Evolutionary conservation across 30 jellyfish, hydroid and myxozoan species (phyloP).

Genomic region (Mastigias papua): DNA sequence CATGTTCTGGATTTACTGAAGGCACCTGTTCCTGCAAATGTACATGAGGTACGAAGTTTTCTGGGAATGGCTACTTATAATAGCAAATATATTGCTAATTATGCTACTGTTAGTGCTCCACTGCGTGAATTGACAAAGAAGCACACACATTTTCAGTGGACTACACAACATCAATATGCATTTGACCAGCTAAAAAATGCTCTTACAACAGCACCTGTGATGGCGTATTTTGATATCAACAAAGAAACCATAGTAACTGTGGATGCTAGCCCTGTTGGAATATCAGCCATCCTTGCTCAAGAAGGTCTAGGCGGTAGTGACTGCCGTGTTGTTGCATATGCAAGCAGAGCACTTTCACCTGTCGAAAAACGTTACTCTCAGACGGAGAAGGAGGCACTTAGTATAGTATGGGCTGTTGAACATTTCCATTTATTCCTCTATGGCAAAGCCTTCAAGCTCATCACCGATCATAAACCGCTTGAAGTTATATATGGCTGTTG

Average conservation of each 20-base stretch:
- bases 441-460: conserved; percentile 12
- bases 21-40: conserved; percentile 31
- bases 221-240: conserved; percentile 31
- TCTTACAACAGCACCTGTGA: conserved; percentile 17
- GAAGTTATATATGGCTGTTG: conserved; percentile 17
- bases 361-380: conserved; percentile 48
- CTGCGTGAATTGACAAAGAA: conserved; percentile 48
- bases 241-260: conserved; percentile 14
- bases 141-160: conserved; percentile 16
- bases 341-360: conserved; percentile 15
- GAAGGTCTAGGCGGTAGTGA: neutral
- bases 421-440: conserved; percentile 19
- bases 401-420: conserved; percentile 43
- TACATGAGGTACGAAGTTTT: conserved; percentile 42
- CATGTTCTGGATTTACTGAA: neutral
- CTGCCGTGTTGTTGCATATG: conserved; percentile 13
- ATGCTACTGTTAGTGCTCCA: conserved; percentile 44
- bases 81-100: conserved; percentile 13
- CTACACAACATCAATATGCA: conserved; percentile 7
- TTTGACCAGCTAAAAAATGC: conserved; percentile 7
- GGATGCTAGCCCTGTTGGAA: conserved; percentile 56
- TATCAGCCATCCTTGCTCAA: conserved; percentile 32
- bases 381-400: conserved; percentile 39
- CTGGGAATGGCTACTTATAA: conserved; percentile 61
- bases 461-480: conserved; percentile 59